Conservation (phyloP, 2,113 vertebrate genomes). For the Diphyllodes magnificus region DNA sequence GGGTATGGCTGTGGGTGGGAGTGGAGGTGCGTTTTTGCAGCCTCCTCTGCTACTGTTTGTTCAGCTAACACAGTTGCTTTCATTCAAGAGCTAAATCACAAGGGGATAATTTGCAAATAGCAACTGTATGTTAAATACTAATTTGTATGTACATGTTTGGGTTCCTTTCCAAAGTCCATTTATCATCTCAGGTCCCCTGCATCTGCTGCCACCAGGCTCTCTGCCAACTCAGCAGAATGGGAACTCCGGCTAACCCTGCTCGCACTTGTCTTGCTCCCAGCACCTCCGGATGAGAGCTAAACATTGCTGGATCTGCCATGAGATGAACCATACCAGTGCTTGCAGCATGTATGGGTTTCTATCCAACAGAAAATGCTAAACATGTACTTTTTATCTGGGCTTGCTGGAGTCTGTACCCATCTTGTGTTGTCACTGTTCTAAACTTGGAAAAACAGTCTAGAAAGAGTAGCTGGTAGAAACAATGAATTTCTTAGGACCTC, state of each 20-base stretch:
- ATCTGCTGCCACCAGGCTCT: constrained; percentile 20
- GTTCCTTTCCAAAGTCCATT: constrained; percentile 57
- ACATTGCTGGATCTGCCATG: not conserved
- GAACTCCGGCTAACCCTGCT: constrained; percentile 50
- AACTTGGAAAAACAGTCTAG: not conserved
- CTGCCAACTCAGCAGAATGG: constrained; percentile 45
- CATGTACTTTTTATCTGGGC: not conserved
- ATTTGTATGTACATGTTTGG: constrained; percentile 67
- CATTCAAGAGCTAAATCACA: constrained; percentile 41
- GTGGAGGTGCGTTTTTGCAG: not conserved
- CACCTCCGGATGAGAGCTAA: constrained; percentile 13
- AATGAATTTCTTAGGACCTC: not conserved
- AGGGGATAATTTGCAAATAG: constrained; percentile 62
- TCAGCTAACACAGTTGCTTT: constrained; percentile 37
- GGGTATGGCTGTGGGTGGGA: not conserved
- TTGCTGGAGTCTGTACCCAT: not conserved
- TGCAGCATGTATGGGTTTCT: not conserved
- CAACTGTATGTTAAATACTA: constrained; percentile 64
- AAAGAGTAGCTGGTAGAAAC: not conserved
- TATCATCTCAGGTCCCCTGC: constrained; percentile 46
- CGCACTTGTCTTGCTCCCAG: constrained; percentile 27
- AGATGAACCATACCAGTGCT: not conserved
- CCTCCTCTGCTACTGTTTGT: constrained; percentile 41
- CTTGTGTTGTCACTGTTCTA: not conserved
- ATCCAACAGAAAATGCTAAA: constrained; percentile 7